Evolutionary conservation across 1,140 invertebrate genomes (phyloP).

Genomic region (Parasteatoda tepidariorum): DNA sequence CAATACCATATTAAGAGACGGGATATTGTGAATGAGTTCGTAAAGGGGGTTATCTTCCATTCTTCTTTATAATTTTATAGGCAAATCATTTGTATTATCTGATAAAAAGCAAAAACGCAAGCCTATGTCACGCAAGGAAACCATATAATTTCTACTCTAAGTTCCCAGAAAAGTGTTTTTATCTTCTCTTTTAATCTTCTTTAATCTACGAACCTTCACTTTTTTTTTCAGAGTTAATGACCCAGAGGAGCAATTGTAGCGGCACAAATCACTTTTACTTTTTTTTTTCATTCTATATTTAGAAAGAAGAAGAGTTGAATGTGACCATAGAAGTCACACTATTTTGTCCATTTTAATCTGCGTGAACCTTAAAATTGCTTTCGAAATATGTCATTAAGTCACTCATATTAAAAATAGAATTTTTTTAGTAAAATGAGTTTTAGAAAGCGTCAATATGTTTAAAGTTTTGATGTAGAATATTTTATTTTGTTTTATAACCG

Average conservation of each 20-base stretch:
- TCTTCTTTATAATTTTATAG: not conserved
- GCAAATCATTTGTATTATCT: not conserved
- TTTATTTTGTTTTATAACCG: too few relatives aligned
- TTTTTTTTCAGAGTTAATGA: not conserved
- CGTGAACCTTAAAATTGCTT: too few relatives aligned
- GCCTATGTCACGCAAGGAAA: not conserved
- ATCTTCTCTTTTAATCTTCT: not conserved
- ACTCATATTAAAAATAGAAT: too few relatives aligned
- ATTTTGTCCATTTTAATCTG: too few relatives aligned
- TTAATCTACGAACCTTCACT: too few relatives aligned
- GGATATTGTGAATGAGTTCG: too few relatives aligned
- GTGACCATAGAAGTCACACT: too few relatives aligned
- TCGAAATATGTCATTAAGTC: not conserved
- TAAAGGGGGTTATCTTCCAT: too few relatives aligned
- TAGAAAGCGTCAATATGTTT: too few relatives aligned
- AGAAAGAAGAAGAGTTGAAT: not conserved
- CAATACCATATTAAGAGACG: too few relatives aligned
- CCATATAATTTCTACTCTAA: not conserved
- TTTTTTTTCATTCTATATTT: not conserved
- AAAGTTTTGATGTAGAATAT: too few relatives aligned
- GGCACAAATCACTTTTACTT: not conserved
- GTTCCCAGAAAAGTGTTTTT: not conserved
- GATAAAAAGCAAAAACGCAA: not conserved
- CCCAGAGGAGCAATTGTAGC: not conserved
- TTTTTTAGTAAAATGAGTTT: too few relatives aligned